phyloP scores from a whole-genome alignment of 2,888 invertebrate genomes.

The Spialia ferax region DNA sequence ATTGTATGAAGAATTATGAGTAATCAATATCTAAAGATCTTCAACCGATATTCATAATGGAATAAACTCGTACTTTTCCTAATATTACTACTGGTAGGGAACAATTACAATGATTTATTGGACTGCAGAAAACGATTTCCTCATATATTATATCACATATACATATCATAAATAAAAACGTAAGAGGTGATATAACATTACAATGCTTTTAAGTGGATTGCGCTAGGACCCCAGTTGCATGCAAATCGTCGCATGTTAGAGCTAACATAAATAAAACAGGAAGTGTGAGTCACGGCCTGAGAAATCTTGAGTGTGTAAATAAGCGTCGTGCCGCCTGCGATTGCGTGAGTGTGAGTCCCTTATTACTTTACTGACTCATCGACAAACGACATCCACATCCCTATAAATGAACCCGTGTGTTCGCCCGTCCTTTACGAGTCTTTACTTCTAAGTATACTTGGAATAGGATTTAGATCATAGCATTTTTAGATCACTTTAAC shows the following conservation, averaged over 20 bases:
- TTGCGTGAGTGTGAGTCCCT: too few species aligned
- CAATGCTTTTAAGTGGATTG: slow-evolving; percentile 31
- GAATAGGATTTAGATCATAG: too few species aligned
- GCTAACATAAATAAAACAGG: slow-evolving; percentile 12
- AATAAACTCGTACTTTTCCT: too few species aligned
- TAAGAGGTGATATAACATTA: slow-evolving; percentile 14
- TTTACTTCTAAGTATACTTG: too few species aligned
- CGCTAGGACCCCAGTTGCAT: slow-evolving; percentile 27
- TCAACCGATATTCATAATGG: too few species aligned
- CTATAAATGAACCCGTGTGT: background rate
- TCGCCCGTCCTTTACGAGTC: too few species aligned
- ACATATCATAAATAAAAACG: background rate
- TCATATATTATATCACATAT: background rate
- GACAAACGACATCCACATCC: background rate
- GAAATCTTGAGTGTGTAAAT: slow-evolving; percentile 26
- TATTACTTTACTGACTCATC: slow-evolving; percentile 4
- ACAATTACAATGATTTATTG: background rate
- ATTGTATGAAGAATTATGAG: too few species aligned
- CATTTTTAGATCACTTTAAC: too few species aligned
- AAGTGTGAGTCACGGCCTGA: slow-evolving; percentile 30
- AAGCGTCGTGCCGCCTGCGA: slow-evolving; percentile 15
- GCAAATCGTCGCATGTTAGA: slow-evolving; percentile 27
- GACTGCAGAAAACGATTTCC: background rate
- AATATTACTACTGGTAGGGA: too few species aligned
- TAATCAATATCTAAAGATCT: too few species aligned